Base-by-base conservation (phyloP, 2,888 invertebrate genomes). In the Tipula lateralis region DNA sequence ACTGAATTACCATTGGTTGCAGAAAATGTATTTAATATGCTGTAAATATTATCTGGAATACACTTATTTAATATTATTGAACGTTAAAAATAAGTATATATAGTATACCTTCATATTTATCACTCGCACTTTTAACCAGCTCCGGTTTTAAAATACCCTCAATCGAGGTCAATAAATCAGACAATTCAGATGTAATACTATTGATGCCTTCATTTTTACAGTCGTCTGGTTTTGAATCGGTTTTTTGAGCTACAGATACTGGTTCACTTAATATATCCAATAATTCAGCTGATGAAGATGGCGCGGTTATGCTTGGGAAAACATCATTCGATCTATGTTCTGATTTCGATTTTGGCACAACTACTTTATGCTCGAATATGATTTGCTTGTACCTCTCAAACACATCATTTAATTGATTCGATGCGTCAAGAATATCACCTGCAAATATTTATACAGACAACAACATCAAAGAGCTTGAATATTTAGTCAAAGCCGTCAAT, bases 401-500 rank as follows among this genome's bases (percentile, higher is more conserved):
- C 82, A 82, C 82, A 30, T 82, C 82, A n/a, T 29, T 82, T 24
- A 82, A 30, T 16, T 30, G 2, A n/a, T 82, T 30, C 3, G 82
- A 82, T 19, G 82, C 82, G n/a, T 82, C 82, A 3, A 82, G 82
- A 82, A 82, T 82, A 82, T 82, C 82, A 13, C 30, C 82, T 82
- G n/a, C 12, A 81, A 81, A 81, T 81, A 81, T 81, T 13, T 29
- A 66, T 24, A 7, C 66, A 66, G 12, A 66, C 19, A n/a, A n/a
- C n/a, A n/a, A n/a, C n/a, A n/a, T n/a, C 24, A 66, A 66, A 66
- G 7, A 24, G 9, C n/a, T 24, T 66, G 9, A 66, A 24, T 24
- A 24, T 24, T 19, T 66, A 13, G 24, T 66, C 24, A 66, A 66
- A 66, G 66, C 66, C n/a, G n/a, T n/a, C n/a, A n/a, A n/a, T n/a